Evolutionary conservation across 2,888 invertebrate species (phyloP).

Genomic region (Dexiosoma caninum): DNA sequence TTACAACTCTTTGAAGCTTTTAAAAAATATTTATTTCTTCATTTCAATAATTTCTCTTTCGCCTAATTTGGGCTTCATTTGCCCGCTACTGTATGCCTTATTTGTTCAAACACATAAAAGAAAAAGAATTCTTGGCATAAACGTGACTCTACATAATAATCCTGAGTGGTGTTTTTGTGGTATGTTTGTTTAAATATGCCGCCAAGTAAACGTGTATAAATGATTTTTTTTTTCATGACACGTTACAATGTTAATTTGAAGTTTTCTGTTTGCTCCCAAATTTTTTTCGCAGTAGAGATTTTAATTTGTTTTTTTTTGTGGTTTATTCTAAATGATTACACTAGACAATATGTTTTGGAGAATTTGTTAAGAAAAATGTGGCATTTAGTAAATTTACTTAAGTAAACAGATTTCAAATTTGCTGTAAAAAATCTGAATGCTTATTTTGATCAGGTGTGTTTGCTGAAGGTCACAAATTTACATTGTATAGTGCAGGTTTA

Average conservation of each 20-base stretch:
- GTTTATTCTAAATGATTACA: conserved; percentile 30
- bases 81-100: not conserved
- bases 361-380: conserved; percentile 10
- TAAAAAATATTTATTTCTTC: no score
- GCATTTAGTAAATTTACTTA: conserved; percentile 26
- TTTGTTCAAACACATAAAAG: not conserved
- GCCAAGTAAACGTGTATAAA: conserved; percentile 63
- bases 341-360: conserved; percentile 28
- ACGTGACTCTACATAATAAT: conserved; percentile 78
- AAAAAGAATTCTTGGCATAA: conserved; percentile 68
- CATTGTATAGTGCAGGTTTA: no score
- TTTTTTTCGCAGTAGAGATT: not conserved
- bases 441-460: no score
- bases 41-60: no score
- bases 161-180: conserved; percentile 51
- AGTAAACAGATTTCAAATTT: not conserved
- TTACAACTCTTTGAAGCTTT: no score
- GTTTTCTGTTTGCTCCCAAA: not conserved
- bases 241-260: conserved; percentile 43
- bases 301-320: not conserved
- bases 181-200: not conserved
- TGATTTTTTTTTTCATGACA: conserved; percentile 32
- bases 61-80: no score
- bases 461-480: no score
- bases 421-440: no score